Percentiles rank a stretch among this genome's conserved stretches.
phyloP scores from a whole-genome alignment of 2,113 vertebrate species.

The Corythornis vintsioides region DNA sequence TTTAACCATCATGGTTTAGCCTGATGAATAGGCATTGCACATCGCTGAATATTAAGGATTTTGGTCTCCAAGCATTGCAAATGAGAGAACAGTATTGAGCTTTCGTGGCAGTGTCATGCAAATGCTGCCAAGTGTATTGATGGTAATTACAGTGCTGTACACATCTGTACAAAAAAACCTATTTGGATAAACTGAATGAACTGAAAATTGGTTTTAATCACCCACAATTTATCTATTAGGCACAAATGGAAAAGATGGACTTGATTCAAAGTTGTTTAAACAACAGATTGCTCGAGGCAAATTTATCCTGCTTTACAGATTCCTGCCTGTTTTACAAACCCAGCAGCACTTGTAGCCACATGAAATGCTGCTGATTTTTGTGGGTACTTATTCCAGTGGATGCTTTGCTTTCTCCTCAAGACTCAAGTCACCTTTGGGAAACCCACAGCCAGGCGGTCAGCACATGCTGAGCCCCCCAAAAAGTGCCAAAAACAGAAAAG shows the following conservation, averaged over 20 bases:
- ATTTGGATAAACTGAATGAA: constrained; percentile 25
- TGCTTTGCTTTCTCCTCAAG: too few species aligned
- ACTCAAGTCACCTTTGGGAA: neutral
- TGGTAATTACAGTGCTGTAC: constrained; percentile 33
- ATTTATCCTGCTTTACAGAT: neutral
- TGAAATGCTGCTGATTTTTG: accelerated
- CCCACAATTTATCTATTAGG: constrained; percentile 30
- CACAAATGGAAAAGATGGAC: constrained; percentile 42
- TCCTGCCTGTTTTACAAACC: neutral
- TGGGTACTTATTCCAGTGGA: neutral
- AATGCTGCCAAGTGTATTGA: constrained; percentile 12
- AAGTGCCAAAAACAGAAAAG: neutral
- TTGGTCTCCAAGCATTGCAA: constrained; percentile 50
- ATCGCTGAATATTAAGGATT: neutral
- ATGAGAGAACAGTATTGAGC: constrained; percentile 12
- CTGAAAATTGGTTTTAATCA: constrained; percentile 40
- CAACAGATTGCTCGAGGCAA: neutral
- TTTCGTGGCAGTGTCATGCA: constrained; percentile 17
- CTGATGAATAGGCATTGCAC: neutral
- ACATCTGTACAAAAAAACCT: constrained; percentile 26
- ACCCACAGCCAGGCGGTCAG: neutral
- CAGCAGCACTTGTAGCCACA: neutral
- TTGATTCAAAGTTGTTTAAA: constrained; percentile 22
- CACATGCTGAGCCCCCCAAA: neutral
- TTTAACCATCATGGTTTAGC: neutral